A percentile compares a stretch with the other conserved stretches of the same genome.
phyloP scores from a whole-genome alignment of 2,888 invertebrate species.

The Dexiosoma caninum region DNA sequence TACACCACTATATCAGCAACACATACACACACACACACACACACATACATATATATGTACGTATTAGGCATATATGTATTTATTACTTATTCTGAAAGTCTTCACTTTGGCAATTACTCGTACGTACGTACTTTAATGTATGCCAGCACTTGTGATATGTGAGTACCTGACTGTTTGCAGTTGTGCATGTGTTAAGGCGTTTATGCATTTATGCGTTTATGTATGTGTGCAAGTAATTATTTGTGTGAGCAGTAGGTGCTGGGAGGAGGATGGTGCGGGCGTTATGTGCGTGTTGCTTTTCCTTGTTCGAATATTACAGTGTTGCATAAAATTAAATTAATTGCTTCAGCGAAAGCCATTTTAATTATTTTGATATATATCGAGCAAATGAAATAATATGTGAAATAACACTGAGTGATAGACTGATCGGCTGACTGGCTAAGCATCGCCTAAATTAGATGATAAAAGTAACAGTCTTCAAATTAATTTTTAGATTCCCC shows the following conservation, averaged over 20 bases:
- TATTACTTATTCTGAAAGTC: conserved; percentile 48
- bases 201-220: no score
- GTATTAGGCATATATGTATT: not conserved
- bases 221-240: conserved; percentile 32
- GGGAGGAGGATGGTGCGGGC: not conserved
- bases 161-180: not conserved
- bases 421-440: no score
- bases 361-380: no score
- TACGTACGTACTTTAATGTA: conserved; percentile 45
- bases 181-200: conserved; percentile 22
- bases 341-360: not conserved
- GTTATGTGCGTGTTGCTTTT: not conserved
- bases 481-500: no score
- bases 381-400: no score
- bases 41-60: not conserved
- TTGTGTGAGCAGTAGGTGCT: conserved; percentile 12
- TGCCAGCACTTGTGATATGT: not conserved
- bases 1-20: not conserved
- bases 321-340: not conserved
- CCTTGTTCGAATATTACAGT: not conserved
- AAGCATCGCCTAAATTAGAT: no score
- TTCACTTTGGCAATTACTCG: conserved; percentile 55
- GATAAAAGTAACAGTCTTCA: no score
- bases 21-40: not conserved
- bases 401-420: no score